A percentile compares a stretch with the other conserved stretches of the same genome.
Conservation (phyloP, 2,113 vertebrate genomes). For the Indri indri region DNA sequence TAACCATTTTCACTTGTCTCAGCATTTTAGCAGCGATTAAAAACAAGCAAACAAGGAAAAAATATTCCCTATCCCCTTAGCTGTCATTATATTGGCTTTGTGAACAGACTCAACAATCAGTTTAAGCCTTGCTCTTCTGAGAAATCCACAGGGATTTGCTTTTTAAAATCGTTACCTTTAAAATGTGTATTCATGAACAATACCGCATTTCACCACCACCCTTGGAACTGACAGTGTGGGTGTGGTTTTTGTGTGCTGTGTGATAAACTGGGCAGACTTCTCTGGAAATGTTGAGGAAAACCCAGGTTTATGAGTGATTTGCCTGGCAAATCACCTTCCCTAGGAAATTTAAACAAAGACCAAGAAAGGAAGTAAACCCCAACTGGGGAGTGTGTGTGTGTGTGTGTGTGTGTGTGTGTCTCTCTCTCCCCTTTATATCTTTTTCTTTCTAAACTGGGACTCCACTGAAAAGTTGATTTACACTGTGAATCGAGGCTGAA, state of each 20-base stretch:
- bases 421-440: neutral
- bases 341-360: constrained; percentile 45
- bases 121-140: constrained; percentile 43
- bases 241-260: constrained; percentile 10
- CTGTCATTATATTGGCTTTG: neutral
- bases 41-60: constrained; percentile 32
- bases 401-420: neutral
- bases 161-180: constrained; percentile 58
- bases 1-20: neutral
- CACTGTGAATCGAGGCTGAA: constrained; percentile 85
- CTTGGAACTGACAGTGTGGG: neutral
- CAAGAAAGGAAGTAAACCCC: neutral
- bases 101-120: neutral
- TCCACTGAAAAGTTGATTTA: constrained; percentile 85
- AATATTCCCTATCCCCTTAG: neutral
- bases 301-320: constrained; percentile 58
- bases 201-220: neutral
- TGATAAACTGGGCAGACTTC: constrained; percentile 34
- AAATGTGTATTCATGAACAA: neutral
- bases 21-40: constrained; percentile 31
- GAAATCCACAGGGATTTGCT: constrained; percentile 60
- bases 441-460: constrained; percentile 71
- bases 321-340: constrained; percentile 54
- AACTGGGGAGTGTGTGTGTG: constrained; percentile 42
- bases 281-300: constrained; percentile 58